A percentile compares a stretch with the other conserved stretches of the same genome.
Conservation (phyloP, 2,888 invertebrate species). For the Busseola fusca region DNA sequence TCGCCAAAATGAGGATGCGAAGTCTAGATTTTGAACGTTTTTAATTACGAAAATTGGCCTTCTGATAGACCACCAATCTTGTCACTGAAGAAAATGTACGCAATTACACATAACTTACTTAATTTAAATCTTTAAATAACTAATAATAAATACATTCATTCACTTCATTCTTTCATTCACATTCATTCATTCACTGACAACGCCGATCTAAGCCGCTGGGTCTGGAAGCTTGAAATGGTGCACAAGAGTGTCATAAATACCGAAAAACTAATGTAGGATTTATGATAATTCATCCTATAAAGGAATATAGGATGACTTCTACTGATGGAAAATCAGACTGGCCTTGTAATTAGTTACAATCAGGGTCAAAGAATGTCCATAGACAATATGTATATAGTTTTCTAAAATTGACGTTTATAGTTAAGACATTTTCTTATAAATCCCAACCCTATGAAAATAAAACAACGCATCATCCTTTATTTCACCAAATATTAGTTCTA, state of each 20-base stretch:
- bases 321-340: not conserved
- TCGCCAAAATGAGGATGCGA: no score
- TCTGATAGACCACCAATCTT: no score
- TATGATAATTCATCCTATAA: not conserved
- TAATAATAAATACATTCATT: no score
- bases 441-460: not conserved
- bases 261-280: not conserved
- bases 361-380: not conserved
- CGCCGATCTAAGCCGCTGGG: no score
- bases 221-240: no score
- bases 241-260: not conserved
- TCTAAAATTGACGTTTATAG: not conserved
- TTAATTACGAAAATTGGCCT: no score
- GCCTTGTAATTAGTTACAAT: not conserved
- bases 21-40: no score
- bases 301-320: not conserved
- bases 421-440: not conserved
- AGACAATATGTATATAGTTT: not conserved
- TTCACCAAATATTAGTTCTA: not conserved
- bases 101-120: no score
- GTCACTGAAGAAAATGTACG: no score
- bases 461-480: not conserved
- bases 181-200: no score
- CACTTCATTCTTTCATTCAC: no score
- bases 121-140: no score